phyloP scores from a whole-genome alignment of 2,113 vertebrate genomes.

The Enhydra lutris region DNA sequence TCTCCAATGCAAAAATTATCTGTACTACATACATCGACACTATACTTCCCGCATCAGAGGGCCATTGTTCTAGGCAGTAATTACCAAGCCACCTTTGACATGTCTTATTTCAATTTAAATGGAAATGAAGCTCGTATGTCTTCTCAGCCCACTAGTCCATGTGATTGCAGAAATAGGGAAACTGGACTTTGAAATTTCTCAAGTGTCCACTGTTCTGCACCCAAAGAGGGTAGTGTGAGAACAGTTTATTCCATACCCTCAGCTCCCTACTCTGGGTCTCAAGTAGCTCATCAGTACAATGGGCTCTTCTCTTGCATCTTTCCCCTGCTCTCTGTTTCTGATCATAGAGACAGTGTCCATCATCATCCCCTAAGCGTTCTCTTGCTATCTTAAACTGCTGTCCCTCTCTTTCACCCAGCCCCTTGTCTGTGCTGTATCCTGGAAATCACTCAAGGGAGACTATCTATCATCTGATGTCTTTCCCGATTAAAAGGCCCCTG shows the following conservation, averaged over 20 bases:
- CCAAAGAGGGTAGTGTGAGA: neutral
- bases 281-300: neutral
- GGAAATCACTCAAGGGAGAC: neutral
- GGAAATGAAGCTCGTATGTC: constrained; percentile 61
- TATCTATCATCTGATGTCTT: neutral
- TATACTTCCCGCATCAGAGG: neutral
- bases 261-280: neutral
- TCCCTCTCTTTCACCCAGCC: neutral
- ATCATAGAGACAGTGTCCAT: neutral
- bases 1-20: constrained; percentile 54
- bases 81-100: constrained; percentile 49
- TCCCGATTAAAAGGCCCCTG: too few relatives aligned
- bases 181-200: neutral
- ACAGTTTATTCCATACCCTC: accelerated
- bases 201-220: neutral
- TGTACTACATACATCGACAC: neutral
- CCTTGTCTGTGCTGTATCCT: accelerated
- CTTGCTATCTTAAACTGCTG: accelerated
- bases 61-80: neutral
- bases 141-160: neutral
- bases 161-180: neutral
- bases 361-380: neutral
- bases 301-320: neutral
- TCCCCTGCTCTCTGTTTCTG: neutral
- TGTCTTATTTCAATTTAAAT: constrained; percentile 61